Conservation (phyloP, 2,888 invertebrate species). For the Portevinia maculata region DNA sequence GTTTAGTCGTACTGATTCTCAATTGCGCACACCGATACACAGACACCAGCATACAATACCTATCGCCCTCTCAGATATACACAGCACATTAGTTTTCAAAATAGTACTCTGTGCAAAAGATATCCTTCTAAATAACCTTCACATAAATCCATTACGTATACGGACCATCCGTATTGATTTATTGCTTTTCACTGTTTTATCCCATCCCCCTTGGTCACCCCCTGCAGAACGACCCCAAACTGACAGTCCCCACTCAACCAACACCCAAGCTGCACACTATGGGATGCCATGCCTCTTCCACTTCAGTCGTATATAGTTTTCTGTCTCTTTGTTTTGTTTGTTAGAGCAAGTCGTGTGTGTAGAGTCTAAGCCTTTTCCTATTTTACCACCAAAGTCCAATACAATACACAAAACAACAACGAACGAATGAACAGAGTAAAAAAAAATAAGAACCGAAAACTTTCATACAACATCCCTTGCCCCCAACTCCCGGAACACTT, state of each 20-base stretch:
- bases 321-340: conserved; percentile 60
- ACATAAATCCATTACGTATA: conserved; percentile 75
- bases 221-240: conserved; percentile 53
- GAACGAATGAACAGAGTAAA: conserved; percentile 19
- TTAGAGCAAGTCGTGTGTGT: conserved; percentile 65
- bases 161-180: conserved; percentile 77
- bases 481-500: conserved; percentile 63
- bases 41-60: conserved; percentile 45
- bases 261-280: conserved; percentile 30
- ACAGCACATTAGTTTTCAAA: conserved; percentile 72
- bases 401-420: conserved; percentile 55
- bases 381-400: conserved; percentile 60
- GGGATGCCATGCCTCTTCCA: conserved; percentile 43
- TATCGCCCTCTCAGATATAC: conserved; percentile 53
- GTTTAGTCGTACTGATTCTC: conserved; percentile 70
- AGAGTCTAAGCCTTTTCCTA: conserved; percentile 70
- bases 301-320: conserved; percentile 63
- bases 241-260: conserved; percentile 67
- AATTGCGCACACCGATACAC: conserved; percentile 64
- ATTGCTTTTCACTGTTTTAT: conserved; percentile 77
- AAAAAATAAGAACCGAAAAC: conserved; percentile 53
- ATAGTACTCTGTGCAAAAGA: conserved; percentile 73
- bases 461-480: conserved; percentile 56
- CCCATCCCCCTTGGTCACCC: conserved; percentile 45
- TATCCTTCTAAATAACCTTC: conserved; percentile 74